These are phyloP conservation scores for Myocastor coypus DNA, from an alignment of 2,113 vertebrate genomes.

Conservation along the genomic window DNA sequence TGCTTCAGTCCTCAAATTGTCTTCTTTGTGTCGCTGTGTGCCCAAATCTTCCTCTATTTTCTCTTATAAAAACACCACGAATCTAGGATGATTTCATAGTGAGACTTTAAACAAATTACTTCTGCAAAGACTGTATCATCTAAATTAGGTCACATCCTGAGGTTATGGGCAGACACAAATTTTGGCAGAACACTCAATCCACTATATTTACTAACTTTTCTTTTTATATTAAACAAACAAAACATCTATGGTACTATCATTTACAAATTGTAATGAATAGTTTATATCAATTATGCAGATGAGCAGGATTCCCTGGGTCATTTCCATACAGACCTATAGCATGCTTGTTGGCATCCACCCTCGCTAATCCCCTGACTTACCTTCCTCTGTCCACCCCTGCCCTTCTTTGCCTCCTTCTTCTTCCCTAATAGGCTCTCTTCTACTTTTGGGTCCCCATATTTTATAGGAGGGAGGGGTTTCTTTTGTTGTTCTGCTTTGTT, in stretches of 20 bases:
- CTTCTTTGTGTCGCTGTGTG: background rate
- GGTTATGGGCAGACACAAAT: background rate
- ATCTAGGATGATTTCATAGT: constrained; percentile 33
- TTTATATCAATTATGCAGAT: background rate
- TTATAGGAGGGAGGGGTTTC: background rate
- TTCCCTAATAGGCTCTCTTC: background rate
- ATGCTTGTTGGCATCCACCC: background rate
- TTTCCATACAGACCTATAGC: background rate
- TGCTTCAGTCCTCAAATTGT: background rate
- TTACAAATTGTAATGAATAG: background rate
- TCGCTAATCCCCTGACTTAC: background rate
- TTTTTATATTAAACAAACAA: constrained; percentile 41
- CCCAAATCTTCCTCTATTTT: background rate
- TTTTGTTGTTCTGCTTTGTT: background rate
- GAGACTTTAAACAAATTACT: constrained; percentile 27
- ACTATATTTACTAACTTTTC: background rate
- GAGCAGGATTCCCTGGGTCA: background rate
- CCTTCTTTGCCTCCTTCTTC: background rate
- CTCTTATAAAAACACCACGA: constrained; percentile 10
- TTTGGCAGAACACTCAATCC: background rate
- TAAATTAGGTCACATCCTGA: constrained; percentile 6
- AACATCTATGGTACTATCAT: background rate
- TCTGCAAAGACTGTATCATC: background rate
- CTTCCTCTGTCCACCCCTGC: background rate
- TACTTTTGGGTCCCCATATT: background rate